These are phyloP conservation scores for Trissolcus japonicus DNA, from an alignment of 2,888 invertebrate genomes.

Conservation along the genomic window DNA sequence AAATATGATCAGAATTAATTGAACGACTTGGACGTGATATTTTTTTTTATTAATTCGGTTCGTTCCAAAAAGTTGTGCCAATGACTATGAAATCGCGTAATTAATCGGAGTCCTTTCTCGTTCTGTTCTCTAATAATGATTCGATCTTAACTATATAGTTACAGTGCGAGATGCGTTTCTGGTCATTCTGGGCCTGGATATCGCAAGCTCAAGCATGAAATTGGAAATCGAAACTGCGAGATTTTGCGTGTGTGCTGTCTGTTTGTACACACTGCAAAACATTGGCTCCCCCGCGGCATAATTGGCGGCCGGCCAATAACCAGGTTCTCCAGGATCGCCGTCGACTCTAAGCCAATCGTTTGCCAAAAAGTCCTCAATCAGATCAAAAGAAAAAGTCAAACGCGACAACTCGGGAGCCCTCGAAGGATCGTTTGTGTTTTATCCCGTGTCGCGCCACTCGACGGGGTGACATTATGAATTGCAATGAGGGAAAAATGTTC, in stretches of 20 bases:
- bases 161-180: not conserved
- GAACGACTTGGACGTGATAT: slow-evolving; percentile 15
- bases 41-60: not conserved
- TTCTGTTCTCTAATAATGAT: too few species aligned
- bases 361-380: slow-evolving; percentile 17
- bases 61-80: not conserved
- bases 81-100: not conserved
- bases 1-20: slow-evolving; percentile 31
- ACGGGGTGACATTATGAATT: too few species aligned
- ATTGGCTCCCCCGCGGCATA: slow-evolving; percentile 21
- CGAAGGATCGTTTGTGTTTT: not conserved
- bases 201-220: not conserved
- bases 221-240: slow-evolving; percentile 31
- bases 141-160: not conserved
- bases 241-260: slow-evolving; percentile 28
- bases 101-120: not conserved
- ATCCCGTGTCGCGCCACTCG: too few species aligned
- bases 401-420: not conserved
- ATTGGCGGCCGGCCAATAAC: slow-evolving; percentile 35
- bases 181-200: not conserved
- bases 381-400: slow-evolving; percentile 9
- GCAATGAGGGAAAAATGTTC: too few species aligned
- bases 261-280: slow-evolving; percentile 19
- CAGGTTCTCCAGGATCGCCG: slow-evolving; percentile 11
- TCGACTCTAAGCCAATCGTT: slow-evolving; percentile 17